Base-by-base conservation (phyloP, 2,888 invertebrate species). In the Leptopterna dolabrata region DNA sequence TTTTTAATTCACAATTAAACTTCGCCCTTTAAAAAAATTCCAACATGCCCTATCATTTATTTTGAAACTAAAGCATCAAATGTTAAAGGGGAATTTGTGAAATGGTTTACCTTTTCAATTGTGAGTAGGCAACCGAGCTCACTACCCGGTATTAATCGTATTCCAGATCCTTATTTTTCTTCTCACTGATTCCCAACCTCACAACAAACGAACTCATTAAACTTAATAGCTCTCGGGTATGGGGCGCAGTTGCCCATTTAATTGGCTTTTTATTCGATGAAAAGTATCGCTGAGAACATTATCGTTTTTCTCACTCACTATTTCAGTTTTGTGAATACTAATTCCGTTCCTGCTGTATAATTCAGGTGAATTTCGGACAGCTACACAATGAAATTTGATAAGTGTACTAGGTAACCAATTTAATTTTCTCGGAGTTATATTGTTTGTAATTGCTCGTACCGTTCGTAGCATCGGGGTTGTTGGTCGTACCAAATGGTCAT, bases 181-280 rank as follows among this genome's bases (percentile, higher is more conserved):
- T 78, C 45, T 55, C 24, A 81, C 14, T 78, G 16, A 43, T 30
- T 78, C 24, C 24, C 41, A 43, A 51, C 81, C 55, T 36, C 81
- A 81, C 70, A 83, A 83, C 83, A 83, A 83, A 83, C 19, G 71
- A 63, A 41, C 45, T 43, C 83, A 71, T 83, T 83, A 83, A 63
- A 83, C 6, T 13, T 30, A 83, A 83, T 19, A 19, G 63, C 45
- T 24, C 24, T 11, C 19, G 30, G 45, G 27, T 78, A 29, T 16
- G 45, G 19, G 45, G 13, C 63, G 13, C 51, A 0, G 81, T 78
- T 63, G 30, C 27, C 63, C 70, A 63, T 36, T 83, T 83, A 83
- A 83, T 83, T 83, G 83, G 71, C 71, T 70, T 83, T 83, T 83
- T 83, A 83, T 63, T 41, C 36, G 41, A 43, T n/a, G 83, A 83